Conservation (phyloP, 2,888 invertebrate species). For the Hybos culiciformis region DNA sequence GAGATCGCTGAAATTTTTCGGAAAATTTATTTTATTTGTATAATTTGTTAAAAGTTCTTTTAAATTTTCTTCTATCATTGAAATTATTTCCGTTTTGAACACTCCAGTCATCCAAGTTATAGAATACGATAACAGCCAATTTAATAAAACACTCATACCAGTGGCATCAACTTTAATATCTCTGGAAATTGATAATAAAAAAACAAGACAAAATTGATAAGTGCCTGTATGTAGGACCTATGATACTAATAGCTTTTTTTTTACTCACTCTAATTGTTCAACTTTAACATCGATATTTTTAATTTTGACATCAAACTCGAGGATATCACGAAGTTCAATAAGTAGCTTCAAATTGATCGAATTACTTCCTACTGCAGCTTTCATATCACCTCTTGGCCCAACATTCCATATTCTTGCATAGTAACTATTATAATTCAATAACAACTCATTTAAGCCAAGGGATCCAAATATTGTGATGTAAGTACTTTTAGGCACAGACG, state of each 20-base stretch:
- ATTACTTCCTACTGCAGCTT: slow-evolving; percentile 1
- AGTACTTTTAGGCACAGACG: neutral
- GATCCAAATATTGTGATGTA: slow-evolving; percentile 7
- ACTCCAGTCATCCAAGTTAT: slow-evolving; percentile 5
- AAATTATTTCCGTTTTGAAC: slow-evolving; percentile 3
- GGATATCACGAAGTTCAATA: neutral
- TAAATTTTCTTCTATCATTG: slow-evolving; percentile 1
- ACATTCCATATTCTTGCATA: slow-evolving; percentile 7
- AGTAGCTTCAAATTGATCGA: slow-evolving; percentile 3
- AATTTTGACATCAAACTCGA: slow-evolving; percentile 1
- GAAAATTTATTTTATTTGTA: no score
- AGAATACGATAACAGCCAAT: slow-evolving; percentile 6
- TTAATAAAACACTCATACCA: slow-evolving; percentile 3
- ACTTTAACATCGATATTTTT: slow-evolving; percentile 3
- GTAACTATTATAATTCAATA: slow-evolving; percentile 3
- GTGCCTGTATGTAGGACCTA: no score
- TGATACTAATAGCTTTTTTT: neutral
- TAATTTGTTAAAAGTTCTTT: neutral
- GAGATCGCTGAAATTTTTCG: no score
- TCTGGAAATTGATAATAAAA: neutral
- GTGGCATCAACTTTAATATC: slow-evolving; percentile 2
- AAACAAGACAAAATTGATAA: no score
- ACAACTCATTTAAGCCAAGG: slow-evolving; percentile 2
- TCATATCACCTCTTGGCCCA: slow-evolving; percentile 5
- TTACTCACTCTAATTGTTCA: slow-evolving; percentile 5